phyloP scores from a whole-genome alignment of 2,888 invertebrate genomes.

The Diadegma fenestrale region DNA sequence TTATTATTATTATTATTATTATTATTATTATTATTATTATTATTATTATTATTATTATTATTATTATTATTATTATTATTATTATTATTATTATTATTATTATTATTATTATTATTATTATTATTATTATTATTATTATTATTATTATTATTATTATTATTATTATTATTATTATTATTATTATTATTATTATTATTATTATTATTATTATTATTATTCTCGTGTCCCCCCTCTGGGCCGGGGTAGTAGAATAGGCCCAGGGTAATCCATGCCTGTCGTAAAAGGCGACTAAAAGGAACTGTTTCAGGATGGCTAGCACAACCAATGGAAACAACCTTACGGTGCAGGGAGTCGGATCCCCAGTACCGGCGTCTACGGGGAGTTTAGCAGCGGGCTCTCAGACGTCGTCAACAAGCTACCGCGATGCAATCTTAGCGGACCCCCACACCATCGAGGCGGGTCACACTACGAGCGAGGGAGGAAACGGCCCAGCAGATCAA shows the following conservation, averaged over 20 bases:
- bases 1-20: too few species aligned
- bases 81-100: too few species aligned
- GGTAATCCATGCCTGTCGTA: not conserved
- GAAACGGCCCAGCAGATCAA: not conserved
- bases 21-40: too few species aligned
- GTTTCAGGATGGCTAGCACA: not conserved
- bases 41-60: too few species aligned
- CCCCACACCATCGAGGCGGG: slow-evolving; percentile 36
- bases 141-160: too few species aligned
- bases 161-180: not conserved
- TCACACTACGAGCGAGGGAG: slow-evolving; percentile 19
- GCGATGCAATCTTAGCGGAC: slow-evolving; percentile 37
- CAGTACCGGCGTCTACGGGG: slow-evolving; percentile 10
- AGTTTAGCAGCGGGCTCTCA: slow-evolving; percentile 48
- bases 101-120: too few species aligned
- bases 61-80: too few species aligned
- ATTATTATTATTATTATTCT: not conserved
- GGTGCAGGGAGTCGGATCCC: not conserved
- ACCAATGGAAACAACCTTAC: not conserved
- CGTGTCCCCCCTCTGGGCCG: not conserved
- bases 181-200: slow-evolving; percentile 20
- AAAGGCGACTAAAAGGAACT: slow-evolving; percentile 1
- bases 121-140: too few species aligned
- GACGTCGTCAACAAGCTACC: slow-evolving; percentile 55
- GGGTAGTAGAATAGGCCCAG: slow-evolving; percentile 4